A percentile compares a stretch with the other conserved stretches of the same genome.
Evolutionary conservation across 2,797 vertebrate species (phyloP).

Genomic region (Sandelia bainsii): DNA sequence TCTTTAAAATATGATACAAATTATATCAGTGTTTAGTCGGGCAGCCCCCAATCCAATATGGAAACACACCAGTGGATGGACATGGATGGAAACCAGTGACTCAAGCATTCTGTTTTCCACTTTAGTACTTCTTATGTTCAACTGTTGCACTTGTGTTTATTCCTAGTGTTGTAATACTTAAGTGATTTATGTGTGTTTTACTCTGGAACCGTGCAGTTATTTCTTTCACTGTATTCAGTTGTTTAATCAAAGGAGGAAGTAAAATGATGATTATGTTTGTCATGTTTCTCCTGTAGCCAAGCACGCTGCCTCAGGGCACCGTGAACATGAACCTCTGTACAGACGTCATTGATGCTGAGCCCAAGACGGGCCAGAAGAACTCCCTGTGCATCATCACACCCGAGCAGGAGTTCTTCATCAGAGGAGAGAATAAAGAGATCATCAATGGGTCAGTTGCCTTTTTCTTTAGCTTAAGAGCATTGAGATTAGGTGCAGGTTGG

Average conservation of each 20-base stretch:
- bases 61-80: constrained; percentile 21
- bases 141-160: neutral
- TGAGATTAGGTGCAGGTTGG: neutral
- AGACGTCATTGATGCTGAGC: constrained; percentile 87
- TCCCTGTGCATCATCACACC: constrained; percentile 87
- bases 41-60: neutral
- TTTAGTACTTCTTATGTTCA: constrained; percentile 15
- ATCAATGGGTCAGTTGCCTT: constrained; percentile 83
- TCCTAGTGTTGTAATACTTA: neutral
- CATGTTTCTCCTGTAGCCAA: constrained; percentile 76
- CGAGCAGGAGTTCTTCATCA: constrained; percentile 88
- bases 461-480: neutral
- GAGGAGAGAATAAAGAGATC: constrained; percentile 88
- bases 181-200: neutral
- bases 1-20: constrained; percentile 31
- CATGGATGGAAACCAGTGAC: constrained; percentile 26
- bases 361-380: constrained; percentile 89
- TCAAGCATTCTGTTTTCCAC: constrained; percentile 21
- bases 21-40: constrained; percentile 47
- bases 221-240: neutral
- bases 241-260: neutral
- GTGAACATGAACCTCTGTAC: constrained; percentile 89
- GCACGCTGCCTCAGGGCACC: constrained; percentile 87
- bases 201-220: neutral
- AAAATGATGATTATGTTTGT: neutral